Percentiles rank a stretch among this genome's conserved stretches.
phyloP scores from a whole-genome alignment of 2,113 vertebrate species.

The Mugil cephalus region DNA sequence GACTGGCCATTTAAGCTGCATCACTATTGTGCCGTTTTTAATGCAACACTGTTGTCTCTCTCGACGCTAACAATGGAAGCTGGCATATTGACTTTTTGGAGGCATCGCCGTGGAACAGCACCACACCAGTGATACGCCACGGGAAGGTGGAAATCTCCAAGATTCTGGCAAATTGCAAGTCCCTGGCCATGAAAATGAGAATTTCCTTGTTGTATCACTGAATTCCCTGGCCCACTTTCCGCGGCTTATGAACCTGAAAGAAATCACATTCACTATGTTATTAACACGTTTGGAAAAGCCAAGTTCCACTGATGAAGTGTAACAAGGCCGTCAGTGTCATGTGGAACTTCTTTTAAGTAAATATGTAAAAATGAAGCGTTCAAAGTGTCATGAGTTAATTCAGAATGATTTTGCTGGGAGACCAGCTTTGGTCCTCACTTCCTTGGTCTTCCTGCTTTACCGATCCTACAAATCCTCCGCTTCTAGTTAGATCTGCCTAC shows the following conservation, averaged over 20 bases:
- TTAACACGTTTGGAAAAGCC: constrained; percentile 35
- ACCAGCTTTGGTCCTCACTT: neutral
- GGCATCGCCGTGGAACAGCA: constrained; percentile 11
- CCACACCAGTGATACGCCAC: constrained; percentile 10
- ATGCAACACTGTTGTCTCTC: constrained; percentile 56
- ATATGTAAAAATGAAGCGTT: constrained; percentile 37
- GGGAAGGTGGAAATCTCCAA: constrained; percentile 19
- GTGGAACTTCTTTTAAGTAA: constrained; percentile 21
- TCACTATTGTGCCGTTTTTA: constrained; percentile 66
- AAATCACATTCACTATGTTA: constrained; percentile 24
- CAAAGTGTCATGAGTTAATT: constrained; percentile 23
- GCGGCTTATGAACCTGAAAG: constrained; percentile 22
- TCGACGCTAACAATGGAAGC: constrained; percentile 32
- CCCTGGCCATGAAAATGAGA: constrained; percentile 2
- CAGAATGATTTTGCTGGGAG: neutral
- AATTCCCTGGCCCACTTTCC: constrained; percentile 18
- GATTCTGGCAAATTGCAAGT: constrained; percentile 28
- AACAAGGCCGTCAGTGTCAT: constrained; percentile 10
- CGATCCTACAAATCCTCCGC: constrained; percentile 16
- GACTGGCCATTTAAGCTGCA: constrained; percentile 54
- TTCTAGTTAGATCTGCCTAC: neutral
- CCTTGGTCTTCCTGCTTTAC: constrained; percentile 8
- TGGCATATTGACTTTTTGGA: constrained; percentile 25
- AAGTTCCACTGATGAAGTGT: constrained; percentile 18
- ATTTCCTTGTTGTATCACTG: constrained; percentile 17